Base-by-base conservation (phyloP, 1,140 invertebrate genomes). In the Aphelinus certus region DNA sequence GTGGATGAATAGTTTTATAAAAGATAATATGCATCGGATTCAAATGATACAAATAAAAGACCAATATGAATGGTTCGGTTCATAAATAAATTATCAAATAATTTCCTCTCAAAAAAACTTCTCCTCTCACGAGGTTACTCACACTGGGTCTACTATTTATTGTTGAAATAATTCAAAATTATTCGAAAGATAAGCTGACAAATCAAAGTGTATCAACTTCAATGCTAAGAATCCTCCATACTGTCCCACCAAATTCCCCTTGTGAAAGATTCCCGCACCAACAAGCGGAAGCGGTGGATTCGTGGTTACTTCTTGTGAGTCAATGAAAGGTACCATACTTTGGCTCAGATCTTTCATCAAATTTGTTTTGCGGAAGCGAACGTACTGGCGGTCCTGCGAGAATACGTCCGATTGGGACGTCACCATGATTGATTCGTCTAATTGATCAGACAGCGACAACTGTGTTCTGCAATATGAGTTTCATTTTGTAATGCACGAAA, bases 211-310 rank as follows among this genome's bases (percentile, higher is more conserved):
- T 6, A 93, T 91, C 51, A 95, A 85, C 83, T 93, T 93, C 1
- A 91, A 90, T 7, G 89, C 92, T 0, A 95, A 79, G 83, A 92
- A 95, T 10, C 94, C 94, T n/a, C 93, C 94, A 70, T 88, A 94
- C 67, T 89, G 87, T 7, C 78, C 76, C 26, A 86, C 26, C 26
- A 26, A 26, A 26, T 26, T 84, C 7, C 93, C 93, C 82, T 94
- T 94, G 85, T 94, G 93, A 78, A 92, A 92, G 47, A 96, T 83
- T 1, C 94, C 94, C 42, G 93, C 90, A 1, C 94, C 94, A 58
- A 89, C 86, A 0, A 92, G 76, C 58, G 92, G 89, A n/a, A 90
- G 89, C n/a, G 91, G 86, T 3, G 91, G 90, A 57, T 88, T 81
- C 2, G 91, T 89, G 6, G 84, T 81, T 0, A 95, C 91, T 10